phyloP scores from a whole-genome alignment of 2,113 vertebrate genomes.

The Python bivittatus region DNA sequence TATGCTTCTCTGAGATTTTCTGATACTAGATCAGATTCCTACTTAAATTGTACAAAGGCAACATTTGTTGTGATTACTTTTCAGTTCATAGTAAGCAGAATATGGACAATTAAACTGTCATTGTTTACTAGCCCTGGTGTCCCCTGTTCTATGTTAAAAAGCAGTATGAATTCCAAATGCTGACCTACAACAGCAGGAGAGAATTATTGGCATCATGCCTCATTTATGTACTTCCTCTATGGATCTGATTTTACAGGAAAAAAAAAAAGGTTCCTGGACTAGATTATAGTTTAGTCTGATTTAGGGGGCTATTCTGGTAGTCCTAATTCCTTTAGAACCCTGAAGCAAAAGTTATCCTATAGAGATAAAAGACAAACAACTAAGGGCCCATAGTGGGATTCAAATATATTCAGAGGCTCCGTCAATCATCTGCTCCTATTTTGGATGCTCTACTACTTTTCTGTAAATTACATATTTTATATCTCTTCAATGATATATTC shows the following conservation, averaged over 20 bases:
- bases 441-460: background rate
- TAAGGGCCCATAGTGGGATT: background rate
- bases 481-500: background rate
- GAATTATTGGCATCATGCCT: background rate
- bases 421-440: background rate
- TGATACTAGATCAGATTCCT: background rate
- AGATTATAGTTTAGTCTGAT: background rate
- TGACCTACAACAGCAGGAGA: background rate
- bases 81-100: background rate
- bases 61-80: background rate
- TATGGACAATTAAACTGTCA: too few relatives aligned
- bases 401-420: background rate
- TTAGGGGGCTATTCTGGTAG: background rate
- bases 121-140: background rate
- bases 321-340: too few relatives aligned
- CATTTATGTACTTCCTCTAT: background rate
- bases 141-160: background rate
- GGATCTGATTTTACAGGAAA: background rate
- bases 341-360: background rate
- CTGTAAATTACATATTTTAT: background rate
- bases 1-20: background rate
- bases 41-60: background rate
- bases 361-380: background rate
- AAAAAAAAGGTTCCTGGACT: background rate
- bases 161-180: background rate